A percentile compares a stretch with the other conserved stretches of the same genome.
Evolutionary conservation across 2,797 vertebrate genomes (phyloP).

Genomic region (Pangasius djambal): DNA sequence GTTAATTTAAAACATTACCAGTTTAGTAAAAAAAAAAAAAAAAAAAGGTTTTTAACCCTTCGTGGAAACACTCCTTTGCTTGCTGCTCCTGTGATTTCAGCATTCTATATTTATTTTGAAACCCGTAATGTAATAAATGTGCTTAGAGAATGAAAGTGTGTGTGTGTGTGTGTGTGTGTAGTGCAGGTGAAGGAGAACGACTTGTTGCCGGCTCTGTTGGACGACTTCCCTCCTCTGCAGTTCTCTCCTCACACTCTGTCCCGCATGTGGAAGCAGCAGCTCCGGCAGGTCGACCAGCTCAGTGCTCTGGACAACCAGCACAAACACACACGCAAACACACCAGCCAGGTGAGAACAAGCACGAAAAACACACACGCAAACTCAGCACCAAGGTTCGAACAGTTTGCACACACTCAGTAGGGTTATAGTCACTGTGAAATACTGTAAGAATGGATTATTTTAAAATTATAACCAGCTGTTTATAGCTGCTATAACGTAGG

Average conservation of each 20-base stretch:
- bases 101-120: background rate
- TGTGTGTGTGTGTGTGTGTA: slow-evolving; percentile 59
- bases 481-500: too few relatives aligned
- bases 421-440: background rate
- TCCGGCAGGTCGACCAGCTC: slow-evolving; percentile 81
- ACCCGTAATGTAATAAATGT: background rate
- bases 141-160: background rate
- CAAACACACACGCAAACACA: slow-evolving; percentile 71
- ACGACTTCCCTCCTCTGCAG: slow-evolving; percentile 86
- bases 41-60: background rate
- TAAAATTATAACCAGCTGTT: too few relatives aligned
- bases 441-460: background rate
- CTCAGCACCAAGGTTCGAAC: background rate
- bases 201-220: slow-evolving; percentile 83
- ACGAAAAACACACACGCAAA: background rate
- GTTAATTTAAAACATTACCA: background rate
- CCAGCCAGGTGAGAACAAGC: slow-evolving; percentile 76
- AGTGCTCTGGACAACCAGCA: slow-evolving; percentile 67
- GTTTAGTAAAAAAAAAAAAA: background rate
- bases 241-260: slow-evolving; percentile 80
- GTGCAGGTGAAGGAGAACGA: slow-evolving; percentile 85
- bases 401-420: background rate
- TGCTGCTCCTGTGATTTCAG: background rate
- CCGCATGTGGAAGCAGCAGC: slow-evolving; percentile 90
- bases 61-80: background rate